A percentile compares a stretch with the other conserved stretches of the same genome.
Conservation (phyloP, 2,797 vertebrate genomes). For the Scyliorhinus canicula region DNA sequence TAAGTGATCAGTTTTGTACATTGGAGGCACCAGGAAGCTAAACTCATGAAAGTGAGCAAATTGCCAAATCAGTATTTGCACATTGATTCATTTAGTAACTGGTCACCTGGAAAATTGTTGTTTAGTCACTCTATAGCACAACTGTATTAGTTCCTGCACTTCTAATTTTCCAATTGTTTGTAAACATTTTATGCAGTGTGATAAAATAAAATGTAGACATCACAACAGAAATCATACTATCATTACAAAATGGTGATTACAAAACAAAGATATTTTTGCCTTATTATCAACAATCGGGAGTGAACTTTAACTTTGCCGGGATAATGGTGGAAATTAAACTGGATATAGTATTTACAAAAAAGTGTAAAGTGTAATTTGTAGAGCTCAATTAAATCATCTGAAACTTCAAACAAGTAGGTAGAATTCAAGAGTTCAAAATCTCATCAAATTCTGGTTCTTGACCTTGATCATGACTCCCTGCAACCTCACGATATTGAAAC, state of each 20-base stretch:
- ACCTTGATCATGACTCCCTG: not conserved
- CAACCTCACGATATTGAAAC: not conserved
- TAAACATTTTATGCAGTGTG: not conserved
- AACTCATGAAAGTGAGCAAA: not conserved
- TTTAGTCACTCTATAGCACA: not conserved
- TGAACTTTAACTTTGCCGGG: not conserved
- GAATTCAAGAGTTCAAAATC: not conserved
- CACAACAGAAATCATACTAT: not conserved
- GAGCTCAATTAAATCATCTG: not conserved
- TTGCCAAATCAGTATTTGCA: not conserved
- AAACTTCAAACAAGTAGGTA: not conserved
- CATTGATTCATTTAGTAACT: not conserved
- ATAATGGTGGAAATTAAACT: not conserved
- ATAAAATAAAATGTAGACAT: not conserved
- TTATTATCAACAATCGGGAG: not conserved
- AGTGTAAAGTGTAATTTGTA: not conserved
- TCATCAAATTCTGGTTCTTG: not conserved
- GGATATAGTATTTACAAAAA: not conserved
- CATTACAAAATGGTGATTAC: not conserved
- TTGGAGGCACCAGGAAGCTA: not conserved
- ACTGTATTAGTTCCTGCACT: not conserved
- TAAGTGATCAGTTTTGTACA: not conserved
- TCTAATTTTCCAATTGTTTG: not conserved
- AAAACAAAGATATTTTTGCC: not conserved
- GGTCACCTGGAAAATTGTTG: not conserved